phyloP scores from a whole-genome alignment of 2,113 vertebrate species.

The Forbesichthys papilliferus region DNA sequence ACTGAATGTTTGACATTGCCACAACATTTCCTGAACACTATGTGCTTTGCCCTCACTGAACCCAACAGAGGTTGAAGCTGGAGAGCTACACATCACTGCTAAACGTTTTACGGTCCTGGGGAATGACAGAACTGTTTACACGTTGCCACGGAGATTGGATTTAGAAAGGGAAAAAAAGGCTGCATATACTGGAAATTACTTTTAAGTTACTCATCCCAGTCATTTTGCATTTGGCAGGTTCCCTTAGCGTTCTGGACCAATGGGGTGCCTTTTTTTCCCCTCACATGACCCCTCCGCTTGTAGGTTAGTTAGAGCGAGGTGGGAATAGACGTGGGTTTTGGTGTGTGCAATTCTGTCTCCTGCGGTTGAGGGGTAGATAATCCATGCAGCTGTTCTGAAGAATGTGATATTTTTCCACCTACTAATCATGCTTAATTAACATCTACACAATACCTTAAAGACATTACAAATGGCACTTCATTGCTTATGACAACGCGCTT shows the following conservation, averaged over 20 bases:
- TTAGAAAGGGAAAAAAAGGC: slow-evolving; percentile 36
- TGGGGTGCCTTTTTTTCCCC: slow-evolving; percentile 43
- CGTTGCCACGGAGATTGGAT: slow-evolving; percentile 64
- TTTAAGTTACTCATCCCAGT: slow-evolving; percentile 60
- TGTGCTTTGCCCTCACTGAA: slow-evolving; percentile 39
- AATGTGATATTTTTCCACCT: slow-evolving; percentile 17
- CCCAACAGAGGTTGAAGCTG: slow-evolving; percentile 31
- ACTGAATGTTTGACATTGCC: slow-evolving; percentile 34
- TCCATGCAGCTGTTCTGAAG: slow-evolving; percentile 42
- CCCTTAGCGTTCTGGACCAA: slow-evolving; percentile 31
- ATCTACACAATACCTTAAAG: slow-evolving; percentile 10
- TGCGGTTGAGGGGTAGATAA: slow-evolving; percentile 26
- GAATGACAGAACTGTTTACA: slow-evolving; percentile 70
- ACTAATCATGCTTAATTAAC: slow-evolving; percentile 13
- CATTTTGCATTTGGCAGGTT: slow-evolving; percentile 58
- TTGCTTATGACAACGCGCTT: slow-evolving; percentile 33
- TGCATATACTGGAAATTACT: slow-evolving; percentile 72
- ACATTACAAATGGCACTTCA: slow-evolving; percentile 34
- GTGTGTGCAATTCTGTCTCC: slow-evolving; percentile 26
- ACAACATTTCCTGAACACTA: slow-evolving; percentile 41
- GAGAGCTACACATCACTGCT: slow-evolving; percentile 40
- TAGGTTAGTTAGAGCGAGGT: slow-evolving; percentile 27
- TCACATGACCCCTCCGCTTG: slow-evolving; percentile 30
- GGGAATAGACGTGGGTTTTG: slow-evolving; percentile 14
- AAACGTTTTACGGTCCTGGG: slow-evolving; percentile 58